A percentile compares a stretch with the other conserved stretches of the same genome.
Evolutionary conservation across 2,888 invertebrate genomes (phyloP).

Genomic region (Apoda limacodes): DNA sequence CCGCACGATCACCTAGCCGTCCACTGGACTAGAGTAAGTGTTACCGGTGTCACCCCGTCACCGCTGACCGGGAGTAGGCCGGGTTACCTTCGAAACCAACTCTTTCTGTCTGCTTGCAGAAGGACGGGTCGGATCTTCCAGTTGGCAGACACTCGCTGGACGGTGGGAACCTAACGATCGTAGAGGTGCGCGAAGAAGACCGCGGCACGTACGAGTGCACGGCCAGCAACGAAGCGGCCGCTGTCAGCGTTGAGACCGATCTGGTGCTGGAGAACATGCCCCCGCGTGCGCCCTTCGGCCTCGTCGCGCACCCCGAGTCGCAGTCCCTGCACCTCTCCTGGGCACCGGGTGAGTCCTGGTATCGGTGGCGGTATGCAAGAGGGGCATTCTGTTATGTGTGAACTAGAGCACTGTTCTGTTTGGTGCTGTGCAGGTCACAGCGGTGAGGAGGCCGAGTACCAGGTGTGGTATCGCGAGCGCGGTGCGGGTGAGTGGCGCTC

Average conservation of each 20-base stretch:
- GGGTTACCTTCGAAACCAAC: neutral
- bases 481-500: constrained; percentile 87
- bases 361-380: too few relatives aligned
- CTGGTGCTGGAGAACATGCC: constrained; percentile 86
- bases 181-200: constrained; percentile 84
- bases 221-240: constrained; percentile 89
- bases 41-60: neutral
- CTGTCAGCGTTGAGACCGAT: constrained; percentile 84
- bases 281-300: constrained; percentile 91
- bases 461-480: constrained; percentile 86
- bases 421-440: constrained; percentile 72
- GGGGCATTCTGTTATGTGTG: too few relatives aligned
- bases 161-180: constrained; percentile 86
- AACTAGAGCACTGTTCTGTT: too few relatives aligned
- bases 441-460: constrained; percentile 82
- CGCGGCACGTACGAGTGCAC: constrained; percentile 88
- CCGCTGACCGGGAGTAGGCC: neutral
- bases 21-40: constrained; percentile 32
- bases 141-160: constrained; percentile 74
- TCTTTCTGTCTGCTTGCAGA: constrained; percentile 53
- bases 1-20: constrained; percentile 24
- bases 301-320: constrained; percentile 78
- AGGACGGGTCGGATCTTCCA: constrained; percentile 80
- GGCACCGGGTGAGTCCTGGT: constrained; percentile 75
- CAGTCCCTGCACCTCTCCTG: constrained; percentile 83